Evolutionary conservation across 2,113 vertebrate species (phyloP).

Genomic region (Manacus vitellinus): DNA sequence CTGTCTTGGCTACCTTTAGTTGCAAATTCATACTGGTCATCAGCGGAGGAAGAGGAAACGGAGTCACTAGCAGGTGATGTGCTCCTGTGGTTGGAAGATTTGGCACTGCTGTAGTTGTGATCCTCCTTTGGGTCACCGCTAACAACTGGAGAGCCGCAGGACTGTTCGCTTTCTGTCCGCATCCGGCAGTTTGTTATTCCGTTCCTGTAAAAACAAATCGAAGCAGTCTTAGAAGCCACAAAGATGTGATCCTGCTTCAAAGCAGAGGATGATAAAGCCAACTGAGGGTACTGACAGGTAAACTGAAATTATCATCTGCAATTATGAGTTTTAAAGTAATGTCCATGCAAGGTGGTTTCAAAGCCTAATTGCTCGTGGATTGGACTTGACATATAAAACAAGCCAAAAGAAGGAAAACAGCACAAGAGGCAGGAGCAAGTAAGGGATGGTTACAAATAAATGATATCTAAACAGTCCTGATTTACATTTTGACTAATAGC

Average conservation of each 20-base stretch:
- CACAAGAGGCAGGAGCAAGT: not conserved
- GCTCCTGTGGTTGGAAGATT: conserved; percentile 81
- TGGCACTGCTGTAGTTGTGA: conserved; percentile 95
- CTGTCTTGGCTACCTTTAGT: conserved; percentile 78
- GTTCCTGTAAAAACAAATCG: conserved; percentile 71
- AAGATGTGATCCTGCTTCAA: not conserved
- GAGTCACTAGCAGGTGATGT: conserved; percentile 82
- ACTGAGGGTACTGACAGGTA: not conserved
- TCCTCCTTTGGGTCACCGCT: conserved; percentile 94
- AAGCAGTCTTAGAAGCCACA: not conserved
- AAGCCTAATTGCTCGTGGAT: not conserved
- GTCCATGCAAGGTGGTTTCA: not conserved
- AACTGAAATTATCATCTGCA: not conserved
- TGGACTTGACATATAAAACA: not conserved
- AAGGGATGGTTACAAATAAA: not conserved
- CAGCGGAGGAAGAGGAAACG: conserved; percentile 75
- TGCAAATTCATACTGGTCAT: conserved; percentile 81
- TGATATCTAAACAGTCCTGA: not conserved
- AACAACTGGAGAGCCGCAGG: conserved; percentile 85
- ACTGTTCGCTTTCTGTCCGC: conserved; percentile 86
- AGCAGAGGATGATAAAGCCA: not conserved
- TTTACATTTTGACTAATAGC: not conserved
- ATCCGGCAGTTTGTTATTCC: conserved; percentile 84
- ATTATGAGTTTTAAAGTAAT: not conserved
- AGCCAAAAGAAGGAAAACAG: not conserved